These are phyloP conservation scores for Rhopilema esculentum DNA, from an alignment of 30 jellyfish, hydroid and myxozoan genomes.

Conservation along the genomic window DNA sequence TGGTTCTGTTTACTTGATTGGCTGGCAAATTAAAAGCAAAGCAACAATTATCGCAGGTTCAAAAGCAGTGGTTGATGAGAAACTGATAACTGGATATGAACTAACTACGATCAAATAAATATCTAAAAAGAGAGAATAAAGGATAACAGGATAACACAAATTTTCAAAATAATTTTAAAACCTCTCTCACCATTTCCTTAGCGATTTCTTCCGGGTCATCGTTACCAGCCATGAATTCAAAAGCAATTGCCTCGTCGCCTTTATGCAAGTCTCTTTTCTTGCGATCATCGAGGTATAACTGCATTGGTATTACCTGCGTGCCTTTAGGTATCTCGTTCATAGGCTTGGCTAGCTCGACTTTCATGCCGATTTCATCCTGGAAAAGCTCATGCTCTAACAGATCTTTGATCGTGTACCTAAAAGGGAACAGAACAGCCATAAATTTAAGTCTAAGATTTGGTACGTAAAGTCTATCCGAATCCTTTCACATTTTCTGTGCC, in stretches of 20 bases:
- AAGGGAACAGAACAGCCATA: not conserved
- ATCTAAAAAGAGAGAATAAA: too few species aligned
- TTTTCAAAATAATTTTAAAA: too few species aligned
- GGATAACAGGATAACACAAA: not conserved
- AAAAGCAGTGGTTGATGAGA: too few species aligned
- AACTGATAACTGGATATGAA: too few species aligned
- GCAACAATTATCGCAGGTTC: too few species aligned
- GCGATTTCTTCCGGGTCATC: slow-evolving; percentile 97
- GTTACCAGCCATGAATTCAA: slow-evolving; percentile 87
- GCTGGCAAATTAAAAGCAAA: too few species aligned
- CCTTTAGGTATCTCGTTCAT: slow-evolving; percentile 86
- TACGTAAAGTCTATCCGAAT: too few species aligned
- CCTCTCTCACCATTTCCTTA: slow-evolving; percentile 94
- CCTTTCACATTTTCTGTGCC: too few species aligned
- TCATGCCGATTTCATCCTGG: slow-evolving; percentile 86
- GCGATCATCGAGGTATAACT: slow-evolving; percentile 76
- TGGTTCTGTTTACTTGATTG: too few species aligned
- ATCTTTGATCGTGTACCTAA: slow-evolving; percentile 88
- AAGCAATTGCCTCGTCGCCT: slow-evolving; percentile 97
- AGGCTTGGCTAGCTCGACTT: slow-evolving; percentile 93
- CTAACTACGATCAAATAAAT: not conserved
- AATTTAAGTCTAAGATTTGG: not conserved
- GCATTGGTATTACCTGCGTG: slow-evolving; percentile 86
- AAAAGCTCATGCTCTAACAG: slow-evolving; percentile 87
- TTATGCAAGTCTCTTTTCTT: slow-evolving; percentile 94